Conservation (phyloP, 2,888 invertebrate genomes). For the Drosophila pseudotalamancana region DNA sequence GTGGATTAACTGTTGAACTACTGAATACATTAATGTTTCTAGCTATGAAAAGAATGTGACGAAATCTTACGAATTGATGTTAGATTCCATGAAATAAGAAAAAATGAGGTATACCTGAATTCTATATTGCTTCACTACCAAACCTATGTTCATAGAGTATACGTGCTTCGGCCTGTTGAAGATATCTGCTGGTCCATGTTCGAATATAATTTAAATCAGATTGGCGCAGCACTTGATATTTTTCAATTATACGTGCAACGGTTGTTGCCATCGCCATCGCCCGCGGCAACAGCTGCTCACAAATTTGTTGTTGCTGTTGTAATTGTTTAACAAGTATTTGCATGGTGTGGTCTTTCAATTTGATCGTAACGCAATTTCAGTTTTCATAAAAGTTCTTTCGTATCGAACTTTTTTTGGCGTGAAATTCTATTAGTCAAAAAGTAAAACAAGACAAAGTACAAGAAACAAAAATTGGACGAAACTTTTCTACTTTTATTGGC, state of each 20-base stretch:
- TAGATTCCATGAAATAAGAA: too few relatives aligned
- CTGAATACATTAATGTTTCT: too few relatives aligned
- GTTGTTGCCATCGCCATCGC: constrained; percentile 35
- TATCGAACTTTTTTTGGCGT: constrained; percentile 57
- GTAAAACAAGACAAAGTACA: not conserved
- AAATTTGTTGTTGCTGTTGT: constrained; percentile 11
- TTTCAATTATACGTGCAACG: constrained; percentile 70
- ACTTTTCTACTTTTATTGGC: constrained; percentile 56
- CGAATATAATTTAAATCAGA: constrained; percentile 80
- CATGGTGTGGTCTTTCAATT: constrained; percentile 69
- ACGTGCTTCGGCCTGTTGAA: not conserved
- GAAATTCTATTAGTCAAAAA: constrained; percentile 55
- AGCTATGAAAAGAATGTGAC: too few relatives aligned
- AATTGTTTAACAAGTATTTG: constrained; percentile 40
- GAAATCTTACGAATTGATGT: too few relatives aligned
- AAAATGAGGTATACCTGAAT: too few relatives aligned
- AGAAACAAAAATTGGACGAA: constrained; percentile 12
- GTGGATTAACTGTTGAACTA: too few relatives aligned
- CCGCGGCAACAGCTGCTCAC: constrained; percentile 40
- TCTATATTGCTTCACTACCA: too few relatives aligned
- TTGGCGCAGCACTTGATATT: constrained; percentile 72
- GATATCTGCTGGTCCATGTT: constrained; percentile 1
- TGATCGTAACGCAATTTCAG: constrained; percentile 53
- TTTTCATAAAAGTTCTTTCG: constrained; percentile 48
- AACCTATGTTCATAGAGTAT: not conserved